These are phyloP conservation scores for Craterocephalus amniculus DNA, from an alignment of 2,797 vertebrate genomes.

Conservation along the genomic window DNA sequence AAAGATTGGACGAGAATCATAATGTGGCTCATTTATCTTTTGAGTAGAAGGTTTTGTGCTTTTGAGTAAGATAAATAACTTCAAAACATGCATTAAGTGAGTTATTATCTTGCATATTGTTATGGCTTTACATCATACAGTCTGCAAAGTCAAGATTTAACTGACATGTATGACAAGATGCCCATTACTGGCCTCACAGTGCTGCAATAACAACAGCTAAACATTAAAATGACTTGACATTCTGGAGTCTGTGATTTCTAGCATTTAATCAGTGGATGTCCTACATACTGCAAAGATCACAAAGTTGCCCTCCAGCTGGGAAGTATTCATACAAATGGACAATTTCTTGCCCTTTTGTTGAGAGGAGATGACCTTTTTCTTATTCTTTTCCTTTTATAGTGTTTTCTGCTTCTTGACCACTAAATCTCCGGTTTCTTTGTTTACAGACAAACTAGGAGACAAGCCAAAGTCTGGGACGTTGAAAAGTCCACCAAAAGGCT, in stretches of 20 bases:
- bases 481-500: slow-evolving; percentile 94
- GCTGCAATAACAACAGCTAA: background rate
- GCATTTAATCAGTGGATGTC: slow-evolving; percentile 19
- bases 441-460: slow-evolving; percentile 88
- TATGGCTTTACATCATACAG: background rate
- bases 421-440: background rate
- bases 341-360: background rate
- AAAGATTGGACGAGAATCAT: background rate
- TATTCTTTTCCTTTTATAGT: background rate
- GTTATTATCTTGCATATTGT: background rate
- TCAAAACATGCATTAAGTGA: background rate
- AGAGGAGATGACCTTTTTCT: too few species aligned
- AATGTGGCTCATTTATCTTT: background rate
- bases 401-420: background rate
- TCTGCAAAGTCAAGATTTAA: slow-evolving; percentile 2
- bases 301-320: background rate
- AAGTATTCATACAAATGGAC: background rate
- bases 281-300: slow-evolving; percentile 10
- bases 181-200: background rate
- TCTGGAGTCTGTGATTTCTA: slow-evolving; percentile 15
- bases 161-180: background rate
- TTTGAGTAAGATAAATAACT: background rate
- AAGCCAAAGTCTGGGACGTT: slow-evolving; percentile 88
- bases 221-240: slow-evolving; percentile 5
- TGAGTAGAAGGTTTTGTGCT: background rate